A percentile compares a stretch with the other conserved stretches of the same genome.
Evolutionary conservation across 2,888 invertebrate genomes (phyloP).

Genomic region (Eilema sororculum): DNA sequence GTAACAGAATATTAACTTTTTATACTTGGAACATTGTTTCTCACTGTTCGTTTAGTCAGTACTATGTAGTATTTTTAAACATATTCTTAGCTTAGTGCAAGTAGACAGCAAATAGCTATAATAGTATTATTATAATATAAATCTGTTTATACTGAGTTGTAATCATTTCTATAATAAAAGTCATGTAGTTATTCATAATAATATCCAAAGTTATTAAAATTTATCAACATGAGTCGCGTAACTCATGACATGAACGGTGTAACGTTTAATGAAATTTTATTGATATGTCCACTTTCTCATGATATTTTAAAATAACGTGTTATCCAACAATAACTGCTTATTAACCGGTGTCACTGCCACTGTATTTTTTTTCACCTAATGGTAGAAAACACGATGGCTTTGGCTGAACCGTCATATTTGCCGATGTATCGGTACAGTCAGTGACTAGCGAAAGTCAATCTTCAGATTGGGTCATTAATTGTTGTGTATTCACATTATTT

Average conservation of each 20-base stretch:
- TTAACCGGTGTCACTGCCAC: not conserved
- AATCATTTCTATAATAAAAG: not conserved
- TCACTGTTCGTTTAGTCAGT: too few species aligned
- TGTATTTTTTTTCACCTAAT: not conserved
- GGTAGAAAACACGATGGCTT: not conserved
- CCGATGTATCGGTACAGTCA: not conserved
- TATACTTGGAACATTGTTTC: too few species aligned
- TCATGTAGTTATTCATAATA: not conserved
- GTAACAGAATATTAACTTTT: too few species aligned
- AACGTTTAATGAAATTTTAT: constrained; percentile 25
- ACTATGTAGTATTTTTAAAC: too few species aligned
- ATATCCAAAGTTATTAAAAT: not conserved
- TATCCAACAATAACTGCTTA: constrained; percentile 14
- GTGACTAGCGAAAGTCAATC: constrained; percentile 1
- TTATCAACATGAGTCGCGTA: constrained; percentile 14
- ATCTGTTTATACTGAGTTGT: not conserved
- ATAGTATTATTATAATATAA: too few species aligned
- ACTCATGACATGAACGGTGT: constrained; percentile 10
- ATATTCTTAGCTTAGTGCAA: too few species aligned
- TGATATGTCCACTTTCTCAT: constrained; percentile 33
- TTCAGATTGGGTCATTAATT: not conserved
- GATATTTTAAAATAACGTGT: constrained; percentile 12
- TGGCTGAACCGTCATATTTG: not conserved
- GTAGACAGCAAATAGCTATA: too few species aligned
- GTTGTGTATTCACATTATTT: not conserved